Conservation (phyloP, 2,113 vertebrate genomes). For the Hymenochirus boettgeri region DNA sequence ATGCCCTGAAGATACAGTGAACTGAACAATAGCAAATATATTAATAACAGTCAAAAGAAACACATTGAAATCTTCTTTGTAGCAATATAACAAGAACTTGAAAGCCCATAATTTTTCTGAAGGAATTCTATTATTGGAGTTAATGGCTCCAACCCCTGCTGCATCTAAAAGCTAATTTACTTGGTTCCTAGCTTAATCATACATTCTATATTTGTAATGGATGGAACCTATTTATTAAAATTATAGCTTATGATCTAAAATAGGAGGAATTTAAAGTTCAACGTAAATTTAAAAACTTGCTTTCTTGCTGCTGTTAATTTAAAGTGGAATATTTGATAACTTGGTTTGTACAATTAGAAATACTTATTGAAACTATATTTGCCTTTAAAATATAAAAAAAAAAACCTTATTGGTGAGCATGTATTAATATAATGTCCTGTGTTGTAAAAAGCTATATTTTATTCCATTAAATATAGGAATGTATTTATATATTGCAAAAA, state of each 20-base stretch:
- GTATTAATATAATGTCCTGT: too few species aligned
- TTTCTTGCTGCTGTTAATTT: constrained; percentile 20
- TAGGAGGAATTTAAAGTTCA: constrained; percentile 27
- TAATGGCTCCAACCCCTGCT: constrained; percentile 41
- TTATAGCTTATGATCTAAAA: constrained; percentile 34
- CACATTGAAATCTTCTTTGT: constrained; percentile 34
- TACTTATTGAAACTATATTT: too few species aligned
- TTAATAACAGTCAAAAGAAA: constrained; percentile 27
- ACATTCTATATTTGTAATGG: constrained; percentile 42
- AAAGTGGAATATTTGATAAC: constrained; percentile 11
- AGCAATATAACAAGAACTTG: constrained; percentile 31
- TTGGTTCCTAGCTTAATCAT: constrained; percentile 35
- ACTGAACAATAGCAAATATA: constrained; percentile 27
- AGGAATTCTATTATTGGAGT: constrained; percentile 42
- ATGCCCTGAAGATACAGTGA: neutral
- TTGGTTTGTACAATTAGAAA: too few species aligned
- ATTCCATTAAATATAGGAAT: too few species aligned
- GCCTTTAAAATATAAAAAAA: too few species aligned
- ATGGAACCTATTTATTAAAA: constrained; percentile 38
- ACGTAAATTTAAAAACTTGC: constrained; percentile 16
- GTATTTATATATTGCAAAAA: too few species aligned
- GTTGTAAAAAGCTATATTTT: too few species aligned
- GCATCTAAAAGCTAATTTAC: constrained; percentile 41
- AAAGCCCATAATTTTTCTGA: constrained; percentile 43
- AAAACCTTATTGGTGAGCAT: too few species aligned